These are phyloP conservation scores for Zeus faber DNA, from an alignment of 2,113 vertebrate species.

Conservation along the genomic window DNA sequence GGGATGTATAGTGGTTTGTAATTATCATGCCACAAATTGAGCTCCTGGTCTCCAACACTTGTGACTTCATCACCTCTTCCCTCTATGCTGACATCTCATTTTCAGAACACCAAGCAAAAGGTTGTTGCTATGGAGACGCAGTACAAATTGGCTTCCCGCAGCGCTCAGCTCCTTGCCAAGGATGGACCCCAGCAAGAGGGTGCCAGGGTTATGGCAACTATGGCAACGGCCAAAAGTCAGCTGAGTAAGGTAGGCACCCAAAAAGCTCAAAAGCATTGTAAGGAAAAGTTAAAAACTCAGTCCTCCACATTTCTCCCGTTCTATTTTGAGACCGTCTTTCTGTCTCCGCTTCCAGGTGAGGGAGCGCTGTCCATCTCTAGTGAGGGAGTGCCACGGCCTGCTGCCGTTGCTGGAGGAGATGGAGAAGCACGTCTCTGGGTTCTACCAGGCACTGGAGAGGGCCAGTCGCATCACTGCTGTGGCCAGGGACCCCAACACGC, in stretches of 20 bases:
- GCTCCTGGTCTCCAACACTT: not conserved
- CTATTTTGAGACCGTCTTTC: not conserved
- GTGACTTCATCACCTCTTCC: slow-evolving; percentile 1
- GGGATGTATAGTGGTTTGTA: not conserved
- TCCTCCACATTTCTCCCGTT: not conserved
- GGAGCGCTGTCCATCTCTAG: slow-evolving; percentile 78
- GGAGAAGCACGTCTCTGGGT: slow-evolving; percentile 86
- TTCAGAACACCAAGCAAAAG: slow-evolving; percentile 87
- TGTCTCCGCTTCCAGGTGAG: slow-evolving; percentile 77
- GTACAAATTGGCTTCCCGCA: slow-evolving; percentile 82
- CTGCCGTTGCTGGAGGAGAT: slow-evolving; percentile 84
- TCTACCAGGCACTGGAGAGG: slow-evolving; percentile 87
- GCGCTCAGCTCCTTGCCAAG: slow-evolving; percentile 83
- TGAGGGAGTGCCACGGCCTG: slow-evolving; percentile 83
- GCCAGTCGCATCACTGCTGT: slow-evolving; percentile 81
- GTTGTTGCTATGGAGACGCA: slow-evolving; percentile 86
- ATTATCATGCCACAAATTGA: not conserved
- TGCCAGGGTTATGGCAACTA: slow-evolving; percentile 77
- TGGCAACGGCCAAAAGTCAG: slow-evolving; percentile 83
- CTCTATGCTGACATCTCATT: slow-evolving; percentile 19
- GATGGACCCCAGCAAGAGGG: slow-evolving; percentile 83
- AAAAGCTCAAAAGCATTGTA: not conserved
- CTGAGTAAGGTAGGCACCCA: slow-evolving; percentile 80
- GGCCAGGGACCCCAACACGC: slow-evolving; percentile 56
- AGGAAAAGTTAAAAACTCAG: no score